Evolutionary conservation across 1,140 invertebrate species (phyloP), one percentile per base, ranked within the genome.

Genomic region (Catajapyx aquilonaris): DNA sequence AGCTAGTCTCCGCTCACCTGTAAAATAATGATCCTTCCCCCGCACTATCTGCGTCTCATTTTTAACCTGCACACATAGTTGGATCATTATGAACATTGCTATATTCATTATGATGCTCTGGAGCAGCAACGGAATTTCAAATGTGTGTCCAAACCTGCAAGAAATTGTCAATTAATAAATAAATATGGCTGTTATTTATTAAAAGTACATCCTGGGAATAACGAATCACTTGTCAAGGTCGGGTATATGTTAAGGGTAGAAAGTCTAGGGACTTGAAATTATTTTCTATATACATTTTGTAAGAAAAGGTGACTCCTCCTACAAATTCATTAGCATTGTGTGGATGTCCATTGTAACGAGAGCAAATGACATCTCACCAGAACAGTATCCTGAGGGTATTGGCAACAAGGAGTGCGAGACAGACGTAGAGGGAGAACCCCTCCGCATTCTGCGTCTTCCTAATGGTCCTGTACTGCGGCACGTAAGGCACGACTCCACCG

Each of bases 81-180:
- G 78, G 43, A 97, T 79, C 81, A 98, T 86, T 17, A 75, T 62
- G 52, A 97, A 70, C 94, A 98, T 98, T 42, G 86, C 79, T 20
- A 81, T 53, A 53, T 90, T 94, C 93, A 98, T 98, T 19, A 98
- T 73, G 52, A 97, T 71, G 64, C 88, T 95, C 68, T 98, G 94
- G 36, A 91, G 67, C 38, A 99, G 66, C 43, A 99, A 62, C 42
- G 93, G 90, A 51, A 81, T 60, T 61, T 98, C 91, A 69, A 88
- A 98, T 44, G 72, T 75, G 60, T 88, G 90, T 34, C 91, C 93
- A 74, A 97, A 97, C 91, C 91, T 96, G 58, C 36, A 67, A 67
- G 51, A 60, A 39, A 41, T 44, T 34, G 17, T n/a, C n/a, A n/a
- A n/a, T n/a, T n/a, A n/a, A n/a, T n/a, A n/a, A n/a, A n/a, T n/a